Evolutionary conservation across 2,113 vertebrate species (phyloP).

Genomic region (Macroglossus sobrinus): DNA sequence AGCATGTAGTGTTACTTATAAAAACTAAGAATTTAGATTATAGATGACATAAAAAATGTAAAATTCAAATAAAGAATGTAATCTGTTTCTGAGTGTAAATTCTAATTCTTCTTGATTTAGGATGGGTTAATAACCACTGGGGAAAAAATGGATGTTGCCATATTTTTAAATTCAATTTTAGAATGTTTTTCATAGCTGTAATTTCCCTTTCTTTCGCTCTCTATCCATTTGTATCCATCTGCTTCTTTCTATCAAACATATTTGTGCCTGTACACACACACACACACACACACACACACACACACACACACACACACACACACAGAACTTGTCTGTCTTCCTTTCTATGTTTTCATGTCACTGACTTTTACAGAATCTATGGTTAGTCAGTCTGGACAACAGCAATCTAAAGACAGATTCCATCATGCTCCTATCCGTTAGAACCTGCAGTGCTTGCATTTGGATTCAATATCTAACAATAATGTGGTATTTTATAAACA

Average conservation of each 20-base stretch:
- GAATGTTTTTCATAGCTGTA: background rate
- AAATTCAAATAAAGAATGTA: background rate
- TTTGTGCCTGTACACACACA: background rate
- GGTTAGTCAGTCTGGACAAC: constrained; percentile 80
- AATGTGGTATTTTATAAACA: constrained; percentile 95
- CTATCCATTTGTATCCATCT: background rate
- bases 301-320: background rate
- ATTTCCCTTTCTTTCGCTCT: background rate
- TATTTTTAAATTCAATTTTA: constrained; percentile 13
- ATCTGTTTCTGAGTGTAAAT: background rate
- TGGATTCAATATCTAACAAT: constrained; percentile 89
- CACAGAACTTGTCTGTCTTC: background rate
- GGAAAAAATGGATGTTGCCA: background rate
- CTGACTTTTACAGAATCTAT: constrained; percentile 70
- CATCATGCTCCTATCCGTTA: constrained; percentile 94
- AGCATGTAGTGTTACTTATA: background rate
- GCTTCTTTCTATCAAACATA: background rate
- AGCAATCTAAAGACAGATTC: constrained; percentile 90
- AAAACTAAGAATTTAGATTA: background rate
- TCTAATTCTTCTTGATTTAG: background rate
- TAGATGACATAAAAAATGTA: background rate
- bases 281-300: background rate
- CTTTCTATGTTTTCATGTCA: constrained; percentile 51
- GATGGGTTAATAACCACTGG: background rate
- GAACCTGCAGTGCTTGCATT: constrained; percentile 91